Conservation (phyloP, 2,797 vertebrate species). For the Microchirus variegatus region DNA sequence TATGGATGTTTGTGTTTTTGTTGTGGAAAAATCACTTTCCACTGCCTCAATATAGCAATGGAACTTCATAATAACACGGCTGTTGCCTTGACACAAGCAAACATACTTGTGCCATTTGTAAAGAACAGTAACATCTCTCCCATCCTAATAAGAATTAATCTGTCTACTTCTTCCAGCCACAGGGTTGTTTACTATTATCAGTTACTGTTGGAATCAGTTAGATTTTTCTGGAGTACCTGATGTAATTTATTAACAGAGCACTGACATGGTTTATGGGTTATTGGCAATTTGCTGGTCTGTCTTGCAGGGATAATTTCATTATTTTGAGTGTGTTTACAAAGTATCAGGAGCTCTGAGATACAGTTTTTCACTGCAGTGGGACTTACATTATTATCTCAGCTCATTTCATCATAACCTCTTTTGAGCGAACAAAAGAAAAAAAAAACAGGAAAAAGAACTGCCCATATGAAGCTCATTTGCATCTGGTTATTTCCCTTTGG, state of each 20-base stretch:
- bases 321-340: conserved; percentile 2
- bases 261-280: background rate
- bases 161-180: background rate
- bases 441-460: background rate
- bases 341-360: background rate
- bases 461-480: conserved; percentile 43
- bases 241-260: no score
- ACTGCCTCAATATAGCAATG: no score
- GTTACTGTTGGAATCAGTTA: background rate
- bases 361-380: background rate
- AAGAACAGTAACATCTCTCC: no score
- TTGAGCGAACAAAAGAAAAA: background rate
- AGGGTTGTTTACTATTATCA: background rate
- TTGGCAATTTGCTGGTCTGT: background rate
- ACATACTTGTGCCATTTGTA: no score
- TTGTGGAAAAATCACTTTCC: no score
- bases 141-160: no score
- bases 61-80: no score
- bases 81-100: no score
- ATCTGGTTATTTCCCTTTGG: conserved; percentile 50
- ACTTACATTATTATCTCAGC: conserved; percentile 25
- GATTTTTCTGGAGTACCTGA: background rate
- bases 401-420: conserved; percentile 23
- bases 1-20: no score
- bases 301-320: background rate